Evolutionary conservation across 2,888 invertebrate genomes (phyloP).

Genomic region (Argyresthia goedartella): DNA sequence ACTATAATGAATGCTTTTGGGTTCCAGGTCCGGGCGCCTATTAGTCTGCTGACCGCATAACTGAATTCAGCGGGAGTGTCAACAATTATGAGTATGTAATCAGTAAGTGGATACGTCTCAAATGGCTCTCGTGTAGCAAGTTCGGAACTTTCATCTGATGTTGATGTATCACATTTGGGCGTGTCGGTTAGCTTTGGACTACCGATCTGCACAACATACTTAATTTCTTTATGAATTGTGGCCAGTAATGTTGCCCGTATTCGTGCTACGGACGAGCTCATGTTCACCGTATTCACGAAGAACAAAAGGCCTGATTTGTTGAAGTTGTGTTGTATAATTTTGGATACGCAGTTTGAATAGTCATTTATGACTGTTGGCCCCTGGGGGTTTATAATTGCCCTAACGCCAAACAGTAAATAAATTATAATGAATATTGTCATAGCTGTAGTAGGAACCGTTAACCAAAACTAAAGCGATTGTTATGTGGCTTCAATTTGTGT

Average conservation of each 20-base stretch:
- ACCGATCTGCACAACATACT: constrained; percentile 28
- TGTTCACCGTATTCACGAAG: constrained; percentile 31
- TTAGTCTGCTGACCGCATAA: constrained; percentile 27
- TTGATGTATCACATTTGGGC: constrained; percentile 22
- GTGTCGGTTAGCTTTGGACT: constrained; percentile 22
- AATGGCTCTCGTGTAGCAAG: constrained; percentile 25
- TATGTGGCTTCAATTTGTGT: too few relatives aligned
- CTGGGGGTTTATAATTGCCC: constrained; percentile 26
- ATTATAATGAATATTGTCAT: neutral
- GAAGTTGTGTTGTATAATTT: constrained; percentile 33
- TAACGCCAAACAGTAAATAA: constrained; percentile 8
- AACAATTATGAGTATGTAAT: constrained; percentile 41
- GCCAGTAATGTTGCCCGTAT: constrained; percentile 31
- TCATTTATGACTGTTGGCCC: constrained; percentile 38
- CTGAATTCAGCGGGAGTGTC: constrained; percentile 35
- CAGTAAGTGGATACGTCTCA: constrained; percentile 21
- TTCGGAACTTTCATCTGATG: constrained; percentile 14
- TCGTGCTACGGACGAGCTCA: constrained; percentile 24
- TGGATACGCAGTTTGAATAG: constrained; percentile 30
- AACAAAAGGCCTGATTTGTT: constrained; percentile 31
- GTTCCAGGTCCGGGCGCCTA: constrained; percentile 45
- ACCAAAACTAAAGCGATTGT: too few relatives aligned
- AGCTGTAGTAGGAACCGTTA: too few relatives aligned
- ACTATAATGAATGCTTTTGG: constrained; percentile 44
- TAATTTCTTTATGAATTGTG: constrained; percentile 24